Evolutionary conservation across 2,113 vertebrate species (phyloP).

Genomic region (Erpornis zantholeuca): DNA sequence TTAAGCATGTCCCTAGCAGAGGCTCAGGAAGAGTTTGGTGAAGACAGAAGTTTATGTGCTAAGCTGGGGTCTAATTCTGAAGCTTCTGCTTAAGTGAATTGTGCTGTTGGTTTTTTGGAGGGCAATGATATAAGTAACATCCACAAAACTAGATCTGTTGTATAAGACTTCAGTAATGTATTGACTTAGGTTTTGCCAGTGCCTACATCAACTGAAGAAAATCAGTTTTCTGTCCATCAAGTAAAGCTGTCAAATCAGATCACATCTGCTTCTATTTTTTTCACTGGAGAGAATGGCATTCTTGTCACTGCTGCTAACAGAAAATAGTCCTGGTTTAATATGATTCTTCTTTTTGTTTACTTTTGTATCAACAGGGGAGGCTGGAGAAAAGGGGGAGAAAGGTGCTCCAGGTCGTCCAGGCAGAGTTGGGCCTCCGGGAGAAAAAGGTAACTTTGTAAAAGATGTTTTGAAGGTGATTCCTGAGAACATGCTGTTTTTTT

Average conservation of each 20-base stretch:
- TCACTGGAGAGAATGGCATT: background rate
- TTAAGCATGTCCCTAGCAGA: background rate
- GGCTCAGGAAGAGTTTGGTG: background rate
- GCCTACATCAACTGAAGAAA: background rate
- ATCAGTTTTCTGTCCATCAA: background rate
- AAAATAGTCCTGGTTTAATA: background rate
- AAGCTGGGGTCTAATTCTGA: background rate
- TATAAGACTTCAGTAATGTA: background rate
- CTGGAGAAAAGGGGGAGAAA: slow-evolving; percentile 91
- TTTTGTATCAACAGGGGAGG: slow-evolving; percentile 78
- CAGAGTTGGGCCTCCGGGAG: slow-evolving; percentile 90
- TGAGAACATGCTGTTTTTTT: background rate
- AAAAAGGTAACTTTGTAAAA: slow-evolving; percentile 77
- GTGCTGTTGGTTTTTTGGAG: background rate
- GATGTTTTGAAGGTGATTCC: background rate
- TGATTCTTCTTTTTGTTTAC: background rate
- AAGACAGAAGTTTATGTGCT: background rate
- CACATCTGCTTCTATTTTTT: background rate
- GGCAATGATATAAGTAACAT: background rate
- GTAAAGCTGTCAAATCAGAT: background rate
- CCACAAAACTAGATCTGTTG: background rate
- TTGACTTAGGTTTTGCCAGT: background rate
- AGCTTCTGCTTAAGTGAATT: background rate
- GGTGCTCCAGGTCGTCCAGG: slow-evolving; percentile 90
- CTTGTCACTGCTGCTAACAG: background rate